Evolutionary conservation across 2,113 vertebrate genomes (phyloP), one percentile per base, ranked within the genome.

Genomic region (Tragulus kanchil): DNA sequence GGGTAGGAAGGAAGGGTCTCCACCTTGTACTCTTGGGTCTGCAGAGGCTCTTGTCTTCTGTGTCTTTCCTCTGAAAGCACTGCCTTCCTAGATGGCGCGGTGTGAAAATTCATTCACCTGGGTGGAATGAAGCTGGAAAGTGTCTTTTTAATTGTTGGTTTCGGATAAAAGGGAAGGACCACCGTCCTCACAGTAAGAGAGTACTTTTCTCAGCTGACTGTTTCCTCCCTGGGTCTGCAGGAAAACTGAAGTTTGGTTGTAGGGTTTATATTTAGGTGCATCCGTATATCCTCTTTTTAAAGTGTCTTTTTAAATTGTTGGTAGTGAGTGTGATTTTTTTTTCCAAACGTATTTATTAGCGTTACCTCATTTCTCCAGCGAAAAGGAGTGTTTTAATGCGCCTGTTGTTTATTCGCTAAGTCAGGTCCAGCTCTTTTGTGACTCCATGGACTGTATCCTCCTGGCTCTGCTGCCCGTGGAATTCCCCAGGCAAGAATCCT

Each of bases 1-100:
- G 79, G 96, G 97, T 97, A 93, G 96, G 97, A 67, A 48, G 52
- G 54, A n/a, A 23, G 78, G 31, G 28, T 59, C 36, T 73, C 58
- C 23, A 2, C 4, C 42, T 13, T 52, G 19, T 6, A 59, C 56
- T 31, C 19, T 78, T 23, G 5, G n/a, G 42, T 94, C 28, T 83
- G 26, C 23, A 0, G 0, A 75, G 64, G 61, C 69, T 50, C 1
- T 8, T 3, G 36, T 5, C 31, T 71, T n/a, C n/a, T n/a, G 58
- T 78, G 31, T 79, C 50, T 78, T 54, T n/a, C 78, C 45, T 62
- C 0, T 42, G 86, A 59, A 88, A 45, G 13, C 10, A 2, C 48
- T 23, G n/a, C 9, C n/a, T 62, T 14, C 50, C 58, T n/a, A 54
- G 64, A 50, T 36, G 17, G 54, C 48, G 56, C 26, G 15, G 21